Conservation (phyloP, 2,113 vertebrate genomes). For the Leptobrachium leishanense region DNA sequence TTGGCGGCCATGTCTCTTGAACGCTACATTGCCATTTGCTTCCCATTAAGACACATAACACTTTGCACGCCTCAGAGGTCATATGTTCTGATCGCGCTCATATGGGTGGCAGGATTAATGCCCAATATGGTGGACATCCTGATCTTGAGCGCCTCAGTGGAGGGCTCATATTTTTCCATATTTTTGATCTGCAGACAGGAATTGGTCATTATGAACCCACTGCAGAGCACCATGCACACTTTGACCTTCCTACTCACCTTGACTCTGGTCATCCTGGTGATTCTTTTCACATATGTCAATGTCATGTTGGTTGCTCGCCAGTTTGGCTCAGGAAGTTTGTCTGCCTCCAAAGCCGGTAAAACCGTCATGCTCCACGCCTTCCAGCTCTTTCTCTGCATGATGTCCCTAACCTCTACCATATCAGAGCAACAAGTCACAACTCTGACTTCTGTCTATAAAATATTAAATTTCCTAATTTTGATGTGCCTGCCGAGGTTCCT, state of each 20-base stretch:
- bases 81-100: background rate
- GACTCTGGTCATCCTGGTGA: background rate
- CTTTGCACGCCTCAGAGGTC: constrained; percentile 5
- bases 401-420: background rate
- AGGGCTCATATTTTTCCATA: background rate
- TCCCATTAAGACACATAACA: constrained; percentile 6
- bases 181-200: background rate
- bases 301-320: constrained; percentile 6
- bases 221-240: background rate
- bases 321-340: background rate
- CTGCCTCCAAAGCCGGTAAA: constrained; percentile 13
- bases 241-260: background rate
- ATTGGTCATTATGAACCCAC: background rate
- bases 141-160: background rate
- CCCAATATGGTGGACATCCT: constrained; percentile 5
- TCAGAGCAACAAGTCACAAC: background rate
- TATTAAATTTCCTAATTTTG: constrained; percentile 7
- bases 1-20: constrained; percentile 26
- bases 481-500: constrained; percentile 30
- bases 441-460: background rate
- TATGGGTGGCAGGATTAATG: background rate
- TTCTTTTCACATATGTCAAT: constrained; percentile 24
- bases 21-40: constrained; percentile 29
- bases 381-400: constrained; percentile 16
- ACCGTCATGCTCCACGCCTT: constrained; percentile 11